Conservation (phyloP, 1,140 invertebrate species). For the Drosophila nebulosa region DNA sequence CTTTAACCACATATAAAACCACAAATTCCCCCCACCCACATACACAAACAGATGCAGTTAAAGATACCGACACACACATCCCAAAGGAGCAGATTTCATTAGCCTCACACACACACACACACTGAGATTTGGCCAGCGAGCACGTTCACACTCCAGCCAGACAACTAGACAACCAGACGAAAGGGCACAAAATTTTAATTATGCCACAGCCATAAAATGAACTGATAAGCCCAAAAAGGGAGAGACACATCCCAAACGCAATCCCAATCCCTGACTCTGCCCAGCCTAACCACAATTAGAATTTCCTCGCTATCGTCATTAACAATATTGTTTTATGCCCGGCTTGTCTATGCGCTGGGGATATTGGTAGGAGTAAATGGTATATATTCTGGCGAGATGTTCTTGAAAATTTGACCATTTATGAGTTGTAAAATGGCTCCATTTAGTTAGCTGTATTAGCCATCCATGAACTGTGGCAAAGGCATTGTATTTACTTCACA, state of each 20-base stretch:
- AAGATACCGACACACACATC: background rate
- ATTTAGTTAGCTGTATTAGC: too few species aligned
- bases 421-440: too few species aligned
- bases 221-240: background rate
- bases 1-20: background rate
- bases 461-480: too few species aligned
- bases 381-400: background rate
- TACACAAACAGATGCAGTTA: background rate
- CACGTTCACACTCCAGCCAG: background rate
- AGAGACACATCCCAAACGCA: background rate
- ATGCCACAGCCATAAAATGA: background rate
- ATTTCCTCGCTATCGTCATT: background rate
- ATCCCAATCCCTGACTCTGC: background rate
- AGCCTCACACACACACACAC: background rate
- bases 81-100: background rate
- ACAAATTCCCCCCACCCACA: background rate
- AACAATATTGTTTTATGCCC: conserved; percentile 1
- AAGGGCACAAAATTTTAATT: conserved; percentile 1
- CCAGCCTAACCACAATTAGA: background rate
- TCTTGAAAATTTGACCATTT: too few species aligned
- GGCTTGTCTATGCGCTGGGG: background rate
- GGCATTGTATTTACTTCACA: too few species aligned
- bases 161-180: background rate
- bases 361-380: background rate
- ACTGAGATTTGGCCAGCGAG: background rate